Evolutionary conservation across 2,888 invertebrate species (phyloP), one percentile per base, ranked within the genome.

Genomic region (Urechis unicinctus): DNA sequence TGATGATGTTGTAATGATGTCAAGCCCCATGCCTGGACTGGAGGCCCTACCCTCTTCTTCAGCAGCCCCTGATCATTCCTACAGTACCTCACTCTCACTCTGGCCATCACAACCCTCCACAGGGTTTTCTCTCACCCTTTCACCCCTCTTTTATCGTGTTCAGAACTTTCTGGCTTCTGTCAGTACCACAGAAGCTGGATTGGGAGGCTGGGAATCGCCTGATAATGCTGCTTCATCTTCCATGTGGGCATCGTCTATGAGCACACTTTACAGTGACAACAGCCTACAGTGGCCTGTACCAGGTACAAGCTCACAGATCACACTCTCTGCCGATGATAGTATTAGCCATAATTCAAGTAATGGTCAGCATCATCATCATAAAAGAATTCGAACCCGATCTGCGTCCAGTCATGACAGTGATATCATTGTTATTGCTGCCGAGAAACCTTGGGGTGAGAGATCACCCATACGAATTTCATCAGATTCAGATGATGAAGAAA

Each of bases 371-470:
- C n/a, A n/a, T n/a, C n/a, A n/a, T n/a, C n/a, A n/a, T n/a, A n/a
- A n/a, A n/a, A n/a, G n/a, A n/a, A n/a, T n/a, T n/a, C n/a, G n/a
- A n/a, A 25, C 28, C 2, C 22, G 28, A 0, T 44, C 48, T 21
- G 13, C 21, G 26, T 63, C 63, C 13, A 55, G 58, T 24, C 57
- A 62, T 30, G 63, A 55, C 6, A 68, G 69, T 60, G 75, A 71
- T 53, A 62, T 74, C 1, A 63, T 69, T 50, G 81, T 87, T 52
- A 82, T 87, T 9, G 84, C 83, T 1, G 84, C 83, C 67, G 83
- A 86, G 30, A 86, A 85, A 69, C 85, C 86, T 41, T 85, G 84
- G 58, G 81, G 82, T 61, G 84, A 85, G 63, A 80, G 86, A 56
- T 85, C 86, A 43, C 86, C 86, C 1, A 69, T 74, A 3, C 47